Base-by-base conservation (phyloP, 2,888 invertebrate species). In the Rhamnusium bicolor region DNA sequence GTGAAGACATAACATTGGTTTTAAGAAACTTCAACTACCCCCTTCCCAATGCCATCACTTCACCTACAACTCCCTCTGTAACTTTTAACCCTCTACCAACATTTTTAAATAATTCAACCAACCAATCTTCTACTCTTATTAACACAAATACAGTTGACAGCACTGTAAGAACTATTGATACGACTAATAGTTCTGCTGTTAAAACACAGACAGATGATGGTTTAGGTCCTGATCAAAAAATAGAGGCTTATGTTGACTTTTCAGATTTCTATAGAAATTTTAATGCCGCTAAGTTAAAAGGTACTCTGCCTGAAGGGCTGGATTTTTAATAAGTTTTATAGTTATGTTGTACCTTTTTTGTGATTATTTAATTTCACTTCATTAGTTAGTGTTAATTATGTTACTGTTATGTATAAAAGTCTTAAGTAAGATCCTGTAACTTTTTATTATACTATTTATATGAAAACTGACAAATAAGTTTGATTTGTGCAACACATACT, bases 11-110 rank as follows among this genome's bases (percentile, higher is more conserved):
- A 84, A 96, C 96, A 0, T 89, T 98, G 18, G 86, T 97, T 0
- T 93, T 98, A 67, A 90, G 96, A 53, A 96, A 96, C 86, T 97
- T 97, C 82, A 96, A 95, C 84, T 96, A 93, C 83, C 91, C 94
- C 0, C 88, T 96, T 18, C 93, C 94, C 0, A 91, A 93, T 77
- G 91, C 92, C 0, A 87, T 90, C 0, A 90, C 89, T 29, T 89
- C 90, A 0, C 90, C 91, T n/a, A 90, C 89, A 0, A 87, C 88
- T 8, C 87, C 87, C 1, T 89, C 90, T 0, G 92, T 93, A 0
- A 87, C 91, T 53, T 93, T 93, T 82, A 92, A 93, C 86, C 92
- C 93, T n/a, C 67, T 74, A 54, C 66, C 81, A 5, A 69, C 73
- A 75, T 79, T 79, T 7, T 79, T 78, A 29, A 76, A 27, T 69